Conservation (phyloP, 2,113 vertebrate species). For the Manacus vitellinus region DNA sequence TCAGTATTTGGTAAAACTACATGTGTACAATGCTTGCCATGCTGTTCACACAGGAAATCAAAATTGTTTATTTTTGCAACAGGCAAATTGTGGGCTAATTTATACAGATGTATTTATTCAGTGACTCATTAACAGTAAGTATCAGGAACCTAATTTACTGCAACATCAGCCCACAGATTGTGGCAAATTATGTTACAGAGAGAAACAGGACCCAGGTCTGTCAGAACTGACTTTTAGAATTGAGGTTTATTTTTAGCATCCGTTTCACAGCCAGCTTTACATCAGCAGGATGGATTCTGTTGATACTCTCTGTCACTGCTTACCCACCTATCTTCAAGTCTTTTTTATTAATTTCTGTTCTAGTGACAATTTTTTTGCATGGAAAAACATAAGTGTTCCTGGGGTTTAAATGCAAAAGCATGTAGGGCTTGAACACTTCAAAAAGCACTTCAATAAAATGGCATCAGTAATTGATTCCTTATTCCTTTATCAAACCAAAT, state of each 20-base stretch:
- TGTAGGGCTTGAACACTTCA: background rate
- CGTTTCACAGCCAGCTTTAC: conserved; percentile 35
- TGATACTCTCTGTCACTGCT: background rate
- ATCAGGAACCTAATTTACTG: conserved; percentile 66
- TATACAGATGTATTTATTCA: conserved; percentile 70
- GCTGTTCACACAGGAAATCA: conserved; percentile 58
- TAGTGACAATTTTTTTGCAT: background rate
- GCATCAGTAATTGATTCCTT: background rate
- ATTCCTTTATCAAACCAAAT: background rate
- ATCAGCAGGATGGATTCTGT: conserved; percentile 15
- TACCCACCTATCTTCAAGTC: background rate
- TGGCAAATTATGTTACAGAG: conserved; percentile 62
- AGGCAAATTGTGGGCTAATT: conserved; percentile 66
- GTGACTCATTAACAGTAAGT: conserved; percentile 67
- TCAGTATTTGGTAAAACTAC: background rate
- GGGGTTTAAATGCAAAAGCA: background rate
- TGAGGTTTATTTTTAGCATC: conserved; percentile 49
- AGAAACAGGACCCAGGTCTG: conserved; percentile 51
- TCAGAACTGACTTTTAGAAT: conserved; percentile 58
- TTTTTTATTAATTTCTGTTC: background rate
- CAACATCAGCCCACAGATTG: conserved; percentile 71
- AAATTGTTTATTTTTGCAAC: conserved; percentile 57
- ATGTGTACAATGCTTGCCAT: background rate
- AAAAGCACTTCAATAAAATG: background rate
- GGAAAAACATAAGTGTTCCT: background rate